phyloP scores from a whole-genome alignment of 2,113 vertebrate species.

The Actenoides lindsayi region DNA sequence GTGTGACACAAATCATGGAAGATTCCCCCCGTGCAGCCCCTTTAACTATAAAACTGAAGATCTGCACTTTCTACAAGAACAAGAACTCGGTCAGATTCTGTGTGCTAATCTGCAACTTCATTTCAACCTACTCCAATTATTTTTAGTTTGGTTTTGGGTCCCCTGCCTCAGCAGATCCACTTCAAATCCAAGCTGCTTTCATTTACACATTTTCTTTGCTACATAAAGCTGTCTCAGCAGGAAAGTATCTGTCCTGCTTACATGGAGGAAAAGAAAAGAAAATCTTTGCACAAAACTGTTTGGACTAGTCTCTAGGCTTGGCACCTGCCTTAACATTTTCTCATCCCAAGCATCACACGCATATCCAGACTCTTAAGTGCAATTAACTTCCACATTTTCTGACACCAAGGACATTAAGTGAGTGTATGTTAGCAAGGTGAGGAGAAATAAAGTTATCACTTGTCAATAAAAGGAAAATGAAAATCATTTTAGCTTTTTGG shows the following conservation, averaged over 20 bases:
- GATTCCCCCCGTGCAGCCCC: not conserved
- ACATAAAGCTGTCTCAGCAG: not conserved
- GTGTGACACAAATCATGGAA: not conserved
- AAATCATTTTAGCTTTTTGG: not conserved
- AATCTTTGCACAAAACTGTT: not conserved
- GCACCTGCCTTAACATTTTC: not conserved
- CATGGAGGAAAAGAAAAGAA: not conserved
- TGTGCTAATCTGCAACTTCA: not conserved
- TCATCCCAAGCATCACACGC: not conserved
- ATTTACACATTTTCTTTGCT: not conserved
- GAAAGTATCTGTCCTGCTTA: not conserved
- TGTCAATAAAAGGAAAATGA: not conserved
- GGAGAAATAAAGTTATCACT: not conserved
- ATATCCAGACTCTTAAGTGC: not conserved
- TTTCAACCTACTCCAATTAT: not conserved
- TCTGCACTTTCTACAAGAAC: not conserved
- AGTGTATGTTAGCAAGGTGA: not conserved
- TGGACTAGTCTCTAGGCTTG: not conserved
- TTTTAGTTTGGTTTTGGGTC: not conserved
- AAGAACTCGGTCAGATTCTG: not conserved
- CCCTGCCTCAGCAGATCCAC: not conserved
- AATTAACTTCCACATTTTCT: not conserved
- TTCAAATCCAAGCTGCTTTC: not conserved
- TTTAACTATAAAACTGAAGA: not conserved
- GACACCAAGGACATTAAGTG: not conserved